Conservation (phyloP, 2,797 vertebrate genomes). For the Paedocypris micromegethes region DNA sequence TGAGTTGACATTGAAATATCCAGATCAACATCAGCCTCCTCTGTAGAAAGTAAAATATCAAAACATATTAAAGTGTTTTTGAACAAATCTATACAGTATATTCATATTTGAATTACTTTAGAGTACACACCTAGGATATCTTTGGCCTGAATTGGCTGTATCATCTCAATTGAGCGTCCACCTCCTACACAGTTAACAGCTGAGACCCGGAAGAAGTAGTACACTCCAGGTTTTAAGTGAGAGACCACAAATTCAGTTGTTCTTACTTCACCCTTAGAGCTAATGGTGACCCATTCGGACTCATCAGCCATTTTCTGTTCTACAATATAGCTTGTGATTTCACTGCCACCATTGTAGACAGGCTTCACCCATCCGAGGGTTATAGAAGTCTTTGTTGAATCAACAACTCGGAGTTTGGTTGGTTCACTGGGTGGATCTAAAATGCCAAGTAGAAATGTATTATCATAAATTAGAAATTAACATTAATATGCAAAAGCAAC, state of each 20-base stretch:
- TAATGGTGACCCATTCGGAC: conserved; percentile 84
- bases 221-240: conserved; percentile 83
- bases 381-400: conserved; percentile 94
- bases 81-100: background rate
- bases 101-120: conserved; percentile 1
- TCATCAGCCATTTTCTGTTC: conserved; percentile 83
- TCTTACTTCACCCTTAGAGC: conserved; percentile 84
- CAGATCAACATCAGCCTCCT: conserved; percentile 92
- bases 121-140: conserved; percentile 88
- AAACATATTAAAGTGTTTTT: too few species aligned
- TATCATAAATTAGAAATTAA: background rate
- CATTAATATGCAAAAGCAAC: background rate
- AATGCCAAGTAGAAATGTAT: conserved; percentile 35
- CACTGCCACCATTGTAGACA: conserved; percentile 90
- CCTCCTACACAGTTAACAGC: conserved; percentile 86
- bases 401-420: conserved; percentile 84
- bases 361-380: conserved; percentile 92
- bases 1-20: conserved; percentile 90
- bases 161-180: conserved; percentile 90
- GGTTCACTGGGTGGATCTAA: conserved; percentile 90
- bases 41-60: conserved; percentile 65
- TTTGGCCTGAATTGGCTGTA: conserved; percentile 89
- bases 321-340: conserved; percentile 81
- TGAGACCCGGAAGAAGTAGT: conserved; percentile 90
- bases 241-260: conserved; percentile 91